A percentile compares a stretch with the other conserved stretches of the same genome.
Evolutionary conservation across 2,797 vertebrate genomes (phyloP).

Genomic region (Calcarius lapponicus): DNA sequence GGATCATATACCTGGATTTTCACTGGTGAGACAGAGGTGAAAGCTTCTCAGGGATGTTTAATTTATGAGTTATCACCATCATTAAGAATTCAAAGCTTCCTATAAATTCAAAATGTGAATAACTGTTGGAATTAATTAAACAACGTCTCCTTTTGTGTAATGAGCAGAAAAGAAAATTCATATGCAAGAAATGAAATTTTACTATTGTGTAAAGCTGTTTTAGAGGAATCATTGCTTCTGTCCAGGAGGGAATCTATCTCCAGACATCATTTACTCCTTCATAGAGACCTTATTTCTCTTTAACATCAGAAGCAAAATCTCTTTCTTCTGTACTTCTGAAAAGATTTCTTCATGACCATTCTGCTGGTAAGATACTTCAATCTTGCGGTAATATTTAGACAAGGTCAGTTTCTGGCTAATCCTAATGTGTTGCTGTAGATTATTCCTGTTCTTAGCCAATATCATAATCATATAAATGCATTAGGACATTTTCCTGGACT

Average conservation of each 20-base stretch:
- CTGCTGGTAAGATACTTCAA: conserved; percentile 9
- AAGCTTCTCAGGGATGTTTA: neutral
- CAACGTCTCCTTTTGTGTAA: neutral
- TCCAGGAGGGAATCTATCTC: neutral
- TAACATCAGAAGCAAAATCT: neutral
- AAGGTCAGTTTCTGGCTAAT: conserved; percentile 5
- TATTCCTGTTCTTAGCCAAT: conserved; percentile 16
- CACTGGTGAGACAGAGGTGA: neutral
- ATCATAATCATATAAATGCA: conserved; percentile 36
- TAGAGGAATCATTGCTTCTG: neutral
- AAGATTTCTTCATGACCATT: neutral
- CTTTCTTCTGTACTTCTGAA: neutral
- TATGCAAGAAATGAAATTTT: neutral
- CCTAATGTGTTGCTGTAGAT: neutral
- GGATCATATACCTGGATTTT: neutral
- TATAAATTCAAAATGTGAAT: neutral
- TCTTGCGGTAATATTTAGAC: neutral
- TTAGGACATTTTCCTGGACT: conserved; percentile 58
- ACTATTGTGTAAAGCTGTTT: neutral
- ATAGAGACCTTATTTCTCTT: neutral
- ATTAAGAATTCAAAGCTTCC: neutral
- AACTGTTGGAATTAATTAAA: neutral
- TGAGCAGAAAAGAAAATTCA: neutral
- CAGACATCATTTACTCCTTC: neutral
- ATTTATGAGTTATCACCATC: neutral